A percentile compares a stretch with the other conserved stretches of the same genome.
Conservation (phyloP, 2,888 invertebrate genomes). For the Julus scandinavius region DNA sequence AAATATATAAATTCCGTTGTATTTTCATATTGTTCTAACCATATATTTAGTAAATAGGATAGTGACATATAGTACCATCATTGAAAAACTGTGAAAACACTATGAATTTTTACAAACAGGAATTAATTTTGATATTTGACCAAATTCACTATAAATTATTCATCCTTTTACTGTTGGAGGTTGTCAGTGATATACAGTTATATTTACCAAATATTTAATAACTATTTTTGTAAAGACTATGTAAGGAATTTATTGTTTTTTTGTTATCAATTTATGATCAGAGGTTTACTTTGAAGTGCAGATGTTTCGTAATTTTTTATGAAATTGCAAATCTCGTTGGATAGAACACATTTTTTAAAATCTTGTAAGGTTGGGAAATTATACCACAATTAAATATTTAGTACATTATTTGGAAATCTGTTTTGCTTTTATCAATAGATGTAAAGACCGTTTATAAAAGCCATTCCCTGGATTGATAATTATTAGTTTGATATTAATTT, state of each 20-base stretch:
- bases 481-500: too few species aligned
- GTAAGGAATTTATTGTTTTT: background rate
- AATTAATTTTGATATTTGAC: background rate
- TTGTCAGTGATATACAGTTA: background rate
- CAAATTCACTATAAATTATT: background rate
- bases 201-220: background rate
- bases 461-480: too few species aligned
- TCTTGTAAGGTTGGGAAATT: background rate
- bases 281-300: background rate
- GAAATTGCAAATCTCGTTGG: background rate
- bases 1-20: too few species aligned
- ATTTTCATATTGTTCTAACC: too few species aligned
- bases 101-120: background rate
- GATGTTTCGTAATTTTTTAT: background rate
- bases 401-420: too few species aligned
- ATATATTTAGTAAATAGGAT: too few species aligned
- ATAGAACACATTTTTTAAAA: background rate
- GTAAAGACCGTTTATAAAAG: too few species aligned
- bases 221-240: background rate
- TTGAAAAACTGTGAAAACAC: too few species aligned
- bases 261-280: background rate
- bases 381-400: too few species aligned
- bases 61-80: too few species aligned
- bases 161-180: background rate
- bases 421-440: too few species aligned